Evolutionary conservation across 2,113 vertebrate species (phyloP), one percentile per base, ranked within the genome.

Genomic region (Platycercus adscitus): DNA sequence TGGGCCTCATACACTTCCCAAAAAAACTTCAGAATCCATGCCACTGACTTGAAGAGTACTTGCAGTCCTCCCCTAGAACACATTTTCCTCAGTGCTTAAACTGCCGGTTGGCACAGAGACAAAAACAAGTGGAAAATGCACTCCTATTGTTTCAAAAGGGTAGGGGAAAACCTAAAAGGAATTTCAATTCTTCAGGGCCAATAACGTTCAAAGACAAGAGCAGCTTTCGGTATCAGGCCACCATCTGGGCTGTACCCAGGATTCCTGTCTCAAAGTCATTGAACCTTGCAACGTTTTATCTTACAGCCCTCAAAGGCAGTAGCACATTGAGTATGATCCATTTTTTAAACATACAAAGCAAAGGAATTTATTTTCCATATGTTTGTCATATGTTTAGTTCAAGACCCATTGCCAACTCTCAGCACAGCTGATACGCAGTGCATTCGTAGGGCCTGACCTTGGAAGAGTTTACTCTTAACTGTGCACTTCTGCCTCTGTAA

Each of bases 361-460:
- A 86, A 89, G 63, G 60, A 78, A 86, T 88, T 7, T 76, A 71
- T 65, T 71, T 93, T 85, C 96, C 96, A 96, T 95, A 70, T 96
- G 96, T 81, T 93, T 95, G 58, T 97, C 92, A 95, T 52, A 92
- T 95, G 92, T 85, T 92, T 81, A 52, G n/a, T 49, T 87, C 70
- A 39, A 73, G 83, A 53, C 26, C 73, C 58, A 13, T 10, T 70
- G 81, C 91, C 90, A 95, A 3, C 39, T 89, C 61, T 8, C 37
- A 39, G 65, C 73, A 68, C 86, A 93, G 77, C 65, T 91, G 81
- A 88, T 76, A 37, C 1, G 10, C 73, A 69, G 53, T 24, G 70
- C n/a, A 33, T 88, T 76, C 5, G 0, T 8, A 63, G 46, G 56
- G 61, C 28, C 33, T 65, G 86, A 82, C 75, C 91, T 82, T 61